Conservation (phyloP, 2,888 invertebrate genomes). For the Lycocerus yunnanus region DNA sequence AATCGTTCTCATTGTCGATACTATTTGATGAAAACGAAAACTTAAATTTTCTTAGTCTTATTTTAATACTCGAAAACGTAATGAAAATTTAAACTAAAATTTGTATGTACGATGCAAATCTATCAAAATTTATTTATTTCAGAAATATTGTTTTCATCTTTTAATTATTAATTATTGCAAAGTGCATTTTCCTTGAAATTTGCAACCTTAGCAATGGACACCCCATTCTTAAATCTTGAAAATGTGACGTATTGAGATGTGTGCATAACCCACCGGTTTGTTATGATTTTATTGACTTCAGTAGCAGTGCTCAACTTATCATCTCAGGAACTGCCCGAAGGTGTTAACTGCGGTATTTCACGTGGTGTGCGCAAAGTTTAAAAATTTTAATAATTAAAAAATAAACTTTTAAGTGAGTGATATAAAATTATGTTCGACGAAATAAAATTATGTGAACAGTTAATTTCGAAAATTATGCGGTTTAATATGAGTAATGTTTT, state of each 20-base stretch:
- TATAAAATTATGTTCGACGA: neutral
- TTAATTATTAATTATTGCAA: neutral
- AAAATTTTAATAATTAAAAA: neutral
- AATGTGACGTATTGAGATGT: constrained; percentile 26
- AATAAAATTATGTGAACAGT: neutral
- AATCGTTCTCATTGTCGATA: too few species aligned
- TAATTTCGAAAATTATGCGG: neutral
- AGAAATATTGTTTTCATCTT: neutral
- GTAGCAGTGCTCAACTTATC: constrained; percentile 9
- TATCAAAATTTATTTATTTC: too few species aligned
- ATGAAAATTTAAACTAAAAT: too few species aligned
- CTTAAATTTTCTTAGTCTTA: too few species aligned
- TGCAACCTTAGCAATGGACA: constrained; percentile 18
- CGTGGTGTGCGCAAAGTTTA: neutral
- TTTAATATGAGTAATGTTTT: neutral
- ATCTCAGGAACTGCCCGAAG: neutral
- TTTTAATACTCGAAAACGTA: too few species aligned
- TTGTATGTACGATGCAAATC: too few species aligned
- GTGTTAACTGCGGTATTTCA: neutral
- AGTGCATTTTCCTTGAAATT: constrained; percentile 13
- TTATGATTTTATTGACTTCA: constrained; percentile 13
- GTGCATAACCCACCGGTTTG: constrained; percentile 25
- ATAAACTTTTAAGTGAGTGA: neutral
- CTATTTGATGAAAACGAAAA: too few species aligned
- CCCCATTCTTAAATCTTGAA: constrained; percentile 27